phyloP scores from a whole-genome alignment of 2,113 vertebrate genomes.

The Aptenodytes forsteri region DNA sequence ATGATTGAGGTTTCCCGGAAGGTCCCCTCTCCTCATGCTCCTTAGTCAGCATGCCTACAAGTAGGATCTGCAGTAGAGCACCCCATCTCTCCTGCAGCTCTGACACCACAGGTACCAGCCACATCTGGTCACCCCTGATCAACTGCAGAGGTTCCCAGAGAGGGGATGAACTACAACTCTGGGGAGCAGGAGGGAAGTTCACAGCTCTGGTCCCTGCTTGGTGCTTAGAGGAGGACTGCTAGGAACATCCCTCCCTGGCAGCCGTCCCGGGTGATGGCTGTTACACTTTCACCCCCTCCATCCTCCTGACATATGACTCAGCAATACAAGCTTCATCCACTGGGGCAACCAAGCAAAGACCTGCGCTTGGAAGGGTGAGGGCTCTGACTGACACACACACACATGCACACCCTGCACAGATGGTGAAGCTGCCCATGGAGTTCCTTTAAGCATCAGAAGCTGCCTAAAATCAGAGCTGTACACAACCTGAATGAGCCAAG shows the following conservation, averaged over 20 bases:
- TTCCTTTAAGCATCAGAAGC: background rate
- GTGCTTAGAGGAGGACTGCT: background rate
- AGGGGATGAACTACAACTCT: background rate
- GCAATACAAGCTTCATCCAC: background rate
- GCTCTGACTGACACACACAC: background rate
- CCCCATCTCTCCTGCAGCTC: background rate
- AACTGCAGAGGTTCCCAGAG: background rate
- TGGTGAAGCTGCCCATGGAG: background rate
- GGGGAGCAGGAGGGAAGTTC: background rate
- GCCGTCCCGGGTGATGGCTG: rapidly evolving
- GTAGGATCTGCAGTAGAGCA: background rate
- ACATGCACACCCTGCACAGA: background rate
- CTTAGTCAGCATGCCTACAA: background rate
- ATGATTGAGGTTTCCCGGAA: background rate
- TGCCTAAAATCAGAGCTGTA: background rate
- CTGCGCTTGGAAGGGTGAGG: background rate
- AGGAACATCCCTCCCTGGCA: background rate
- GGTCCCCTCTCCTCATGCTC: background rate
- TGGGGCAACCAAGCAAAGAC: background rate
- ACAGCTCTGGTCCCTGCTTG: background rate
- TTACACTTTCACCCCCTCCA: background rate
- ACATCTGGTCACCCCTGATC: background rate
- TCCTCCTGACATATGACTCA: background rate
- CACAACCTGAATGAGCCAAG: background rate
- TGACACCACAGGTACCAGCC: background rate